Base-by-base conservation (phyloP, 2,113 vertebrate species). In the Mohoua ochrocephala region DNA sequence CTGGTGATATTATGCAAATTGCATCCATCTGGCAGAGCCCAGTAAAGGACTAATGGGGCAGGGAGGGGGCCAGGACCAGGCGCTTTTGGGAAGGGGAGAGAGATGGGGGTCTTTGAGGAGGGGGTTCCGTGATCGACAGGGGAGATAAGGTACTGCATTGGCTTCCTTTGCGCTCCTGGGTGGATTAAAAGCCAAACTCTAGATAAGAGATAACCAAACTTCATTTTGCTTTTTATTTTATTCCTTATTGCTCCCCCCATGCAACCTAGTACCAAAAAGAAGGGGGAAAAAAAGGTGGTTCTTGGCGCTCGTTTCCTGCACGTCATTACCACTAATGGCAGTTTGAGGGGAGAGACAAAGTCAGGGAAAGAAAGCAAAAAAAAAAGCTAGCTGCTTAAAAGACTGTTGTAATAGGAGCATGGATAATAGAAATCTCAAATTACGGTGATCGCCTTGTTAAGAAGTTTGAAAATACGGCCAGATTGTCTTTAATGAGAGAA, bases 311-410 rank as follows among this genome's bases (percentile, higher is more conserved):
- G 47, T 97, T 98, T 98, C 98, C 98, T 98, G 98, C 97, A 98
- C 98, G 97, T 98, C 98, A 98, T 99, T 99, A 98, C 96, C 97
- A 94, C 92, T 88, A 96, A 96, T 94, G 97, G 91, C 95, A 94
- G 98, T 98, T 98, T 98, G 98, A 98, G 98, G 98, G 98, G 98
- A 99, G 98, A 98, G 97, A 98, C 97, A 98, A 98, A 98, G 98
- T 98, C 97, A 16, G 90, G 37, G 78, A 97, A 92, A 96, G 95
- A 95, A 97, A 97, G 96, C 52, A 80, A 67, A 73, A 93, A 84
- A 73, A 77, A 95, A 88, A 95, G 37, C n/a, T 71, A 33, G 52
- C 89, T 61, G 87, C 91, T 96, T 97, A 74, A 96, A 98, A 97
- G 97, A 89, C 95, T 89, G 65, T 83, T 94, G 91, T 97, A 98